These are phyloP conservation scores for Cyprinodon tularosa DNA, from an alignment of 2,113 vertebrate genomes.

Conservation along the genomic window DNA sequence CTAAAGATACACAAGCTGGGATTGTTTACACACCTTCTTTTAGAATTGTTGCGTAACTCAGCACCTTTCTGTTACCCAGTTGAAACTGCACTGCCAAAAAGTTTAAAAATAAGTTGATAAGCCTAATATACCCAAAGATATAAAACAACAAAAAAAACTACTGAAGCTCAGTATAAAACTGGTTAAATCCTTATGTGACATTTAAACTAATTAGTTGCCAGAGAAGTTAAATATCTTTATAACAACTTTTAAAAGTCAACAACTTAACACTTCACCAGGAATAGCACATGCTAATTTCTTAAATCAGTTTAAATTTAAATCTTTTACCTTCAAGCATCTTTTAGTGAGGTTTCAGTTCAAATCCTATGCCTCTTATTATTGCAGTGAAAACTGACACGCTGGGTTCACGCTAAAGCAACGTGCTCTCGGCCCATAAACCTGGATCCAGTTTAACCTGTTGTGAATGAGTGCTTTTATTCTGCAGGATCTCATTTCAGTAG, in stretches of 20 bases:
- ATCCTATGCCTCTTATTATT: neutral
- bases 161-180: too few relatives aligned
- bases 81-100: too few relatives aligned
- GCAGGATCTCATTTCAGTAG: slow-evolving; percentile 8
- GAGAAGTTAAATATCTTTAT: too few relatives aligned
- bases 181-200: too few relatives aligned
- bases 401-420: neutral
- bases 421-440: slow-evolving; percentile 26
- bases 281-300: neutral
- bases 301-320: neutral
- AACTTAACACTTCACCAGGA: neutral
- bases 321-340: slow-evolving; percentile 52
- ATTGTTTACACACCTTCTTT: too few relatives aligned
- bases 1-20: too few relatives aligned
- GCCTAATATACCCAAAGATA: too few relatives aligned
- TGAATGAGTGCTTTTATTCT: slow-evolving; percentile 8
- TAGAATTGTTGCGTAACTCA: too few relatives aligned
- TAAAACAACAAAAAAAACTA: too few relatives aligned
- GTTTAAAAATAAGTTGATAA: too few relatives aligned
- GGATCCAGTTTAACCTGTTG: slow-evolving; percentile 41
- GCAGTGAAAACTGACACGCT: neutral
- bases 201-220: too few relatives aligned
- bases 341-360: neutral
- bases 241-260: neutral
- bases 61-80: too few relatives aligned